Evolutionary conservation across 2,113 vertebrate genomes (phyloP).

Genomic region (Solenodon paradoxus): DNA sequence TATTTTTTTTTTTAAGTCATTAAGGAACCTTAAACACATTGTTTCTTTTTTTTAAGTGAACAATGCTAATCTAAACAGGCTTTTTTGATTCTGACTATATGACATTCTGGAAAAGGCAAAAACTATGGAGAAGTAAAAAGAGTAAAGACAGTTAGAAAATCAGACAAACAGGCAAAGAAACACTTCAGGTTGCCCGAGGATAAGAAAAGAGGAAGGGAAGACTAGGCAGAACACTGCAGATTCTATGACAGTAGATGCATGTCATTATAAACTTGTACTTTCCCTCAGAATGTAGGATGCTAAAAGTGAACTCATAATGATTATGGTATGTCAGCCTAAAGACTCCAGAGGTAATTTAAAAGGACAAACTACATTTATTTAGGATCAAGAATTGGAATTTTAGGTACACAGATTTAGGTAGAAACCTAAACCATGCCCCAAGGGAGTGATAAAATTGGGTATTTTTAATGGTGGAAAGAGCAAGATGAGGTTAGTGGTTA

Average conservation of each 20-base stretch:
- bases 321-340: neutral
- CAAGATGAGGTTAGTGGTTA: neutral
- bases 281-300: neutral
- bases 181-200: neutral
- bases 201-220: neutral
- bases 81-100: neutral
- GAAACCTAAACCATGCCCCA: neutral
- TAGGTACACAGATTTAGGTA: neutral
- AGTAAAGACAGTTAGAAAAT: neutral
- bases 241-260: neutral
- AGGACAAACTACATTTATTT: neutral
- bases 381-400: neutral
- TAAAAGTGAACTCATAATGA: neutral
- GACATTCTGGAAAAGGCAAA: neutral
- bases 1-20: too few relatives aligned
- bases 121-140: too few relatives aligned
- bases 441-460: neutral
- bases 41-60: neutral
- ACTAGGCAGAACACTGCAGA: neutral
- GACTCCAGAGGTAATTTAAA: too few relatives aligned
- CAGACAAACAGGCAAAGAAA: too few relatives aligned
- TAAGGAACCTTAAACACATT: neutral
- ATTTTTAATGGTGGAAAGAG: neutral
- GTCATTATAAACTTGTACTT: neutral
- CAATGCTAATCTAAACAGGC: neutral